A percentile compares a stretch with the other conserved stretches of the same genome.
phyloP scores from a whole-genome alignment of 2,797 vertebrate species.

The Anguilla marmorata region DNA sequence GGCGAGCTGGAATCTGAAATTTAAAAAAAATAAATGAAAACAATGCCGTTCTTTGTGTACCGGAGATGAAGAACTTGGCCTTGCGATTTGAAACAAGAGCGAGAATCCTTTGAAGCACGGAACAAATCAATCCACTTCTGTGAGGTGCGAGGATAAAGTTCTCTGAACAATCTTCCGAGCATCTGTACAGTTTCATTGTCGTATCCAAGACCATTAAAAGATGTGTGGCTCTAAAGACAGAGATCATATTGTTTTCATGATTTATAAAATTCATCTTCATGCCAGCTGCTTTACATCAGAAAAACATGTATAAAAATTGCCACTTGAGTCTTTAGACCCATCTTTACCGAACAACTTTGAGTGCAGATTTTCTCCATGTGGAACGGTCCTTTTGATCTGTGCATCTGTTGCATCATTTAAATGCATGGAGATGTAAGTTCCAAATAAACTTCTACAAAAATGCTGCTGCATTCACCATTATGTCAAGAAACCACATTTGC shows the following conservation, averaged over 20 bases:
- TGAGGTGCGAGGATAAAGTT: neutral
- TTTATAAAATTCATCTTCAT: neutral
- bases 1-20: neutral
- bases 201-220: neutral
- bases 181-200: neutral
- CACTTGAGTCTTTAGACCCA: neutral
- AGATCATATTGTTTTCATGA: neutral
- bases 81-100: neutral
- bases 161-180: neutral
- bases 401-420: neutral
- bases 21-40: neutral
- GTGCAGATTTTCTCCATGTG: neutral
- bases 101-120: neutral
- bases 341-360: neutral
- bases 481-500: neutral
- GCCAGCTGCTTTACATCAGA: neutral
- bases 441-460: neutral
- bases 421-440: too few species aligned
- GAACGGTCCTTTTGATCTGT: neutral
- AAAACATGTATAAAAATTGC: neutral
- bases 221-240: neutral
- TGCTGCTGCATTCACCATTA: neutral
- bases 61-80: neutral
- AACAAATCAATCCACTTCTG: neutral
- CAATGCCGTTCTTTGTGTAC: constrained; percentile 11